Evolutionary conservation across 2,888 invertebrate species (phyloP).

Genomic region (Unio delphinus): DNA sequence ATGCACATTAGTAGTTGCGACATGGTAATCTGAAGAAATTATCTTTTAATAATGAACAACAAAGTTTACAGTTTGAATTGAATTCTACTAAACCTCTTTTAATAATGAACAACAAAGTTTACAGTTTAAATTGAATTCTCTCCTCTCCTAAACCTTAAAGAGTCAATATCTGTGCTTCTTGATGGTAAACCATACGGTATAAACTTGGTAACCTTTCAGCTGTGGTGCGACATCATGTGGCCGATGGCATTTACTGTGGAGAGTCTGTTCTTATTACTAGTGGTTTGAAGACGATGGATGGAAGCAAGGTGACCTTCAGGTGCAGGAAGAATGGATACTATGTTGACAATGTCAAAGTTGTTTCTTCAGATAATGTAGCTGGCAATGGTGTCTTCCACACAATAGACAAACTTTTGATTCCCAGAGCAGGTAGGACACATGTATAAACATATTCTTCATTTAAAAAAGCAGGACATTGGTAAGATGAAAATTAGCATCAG

Average conservation of each 20-base stretch:
- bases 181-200: background rate
- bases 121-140: too few species aligned
- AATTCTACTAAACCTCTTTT: too few species aligned
- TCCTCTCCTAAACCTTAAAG: too few species aligned
- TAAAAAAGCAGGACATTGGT: too few species aligned
- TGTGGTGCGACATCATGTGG: constrained; percentile 72
- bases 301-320: constrained; percentile 68
- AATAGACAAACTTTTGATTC: constrained; percentile 73
- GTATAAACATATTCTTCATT: background rate
- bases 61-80: too few species aligned
- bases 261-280: constrained; percentile 73
- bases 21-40: too few species aligned
- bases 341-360: constrained; percentile 69
- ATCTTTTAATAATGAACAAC: too few species aligned
- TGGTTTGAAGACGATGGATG: constrained; percentile 70
- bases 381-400: constrained; percentile 74
- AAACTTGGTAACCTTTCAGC: constrained; percentile 58
- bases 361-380: constrained; percentile 70
- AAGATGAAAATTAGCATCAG: too few species aligned
- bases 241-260: constrained; percentile 72
- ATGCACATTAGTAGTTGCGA: too few species aligned
- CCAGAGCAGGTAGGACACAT: constrained; percentile 70
- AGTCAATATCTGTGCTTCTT: too few species aligned
- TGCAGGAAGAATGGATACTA: constrained; percentile 72
- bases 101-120: too few species aligned